Evolutionary conservation across 2,888 invertebrate genomes (phyloP).

Genomic region (Cheilosia impressa): DNA sequence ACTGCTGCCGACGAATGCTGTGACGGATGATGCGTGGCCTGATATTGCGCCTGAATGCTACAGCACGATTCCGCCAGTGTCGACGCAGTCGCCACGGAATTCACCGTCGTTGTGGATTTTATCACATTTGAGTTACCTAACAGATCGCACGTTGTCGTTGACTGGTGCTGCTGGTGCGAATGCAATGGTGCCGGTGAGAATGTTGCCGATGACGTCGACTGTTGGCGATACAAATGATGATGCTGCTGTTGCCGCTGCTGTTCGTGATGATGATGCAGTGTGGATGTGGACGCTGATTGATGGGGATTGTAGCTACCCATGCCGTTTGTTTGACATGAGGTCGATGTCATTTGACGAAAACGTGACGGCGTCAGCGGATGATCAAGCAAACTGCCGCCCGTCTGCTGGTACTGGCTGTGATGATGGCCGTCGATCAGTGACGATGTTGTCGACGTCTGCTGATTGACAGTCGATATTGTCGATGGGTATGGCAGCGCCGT

Average conservation of each 20-base stretch:
- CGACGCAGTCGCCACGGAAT: constrained; percentile 82
- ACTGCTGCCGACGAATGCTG: constrained; percentile 77
- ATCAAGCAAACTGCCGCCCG: constrained; percentile 82
- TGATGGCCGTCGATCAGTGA: constrained; percentile 82
- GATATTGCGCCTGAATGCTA: constrained; percentile 78
- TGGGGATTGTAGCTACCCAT: constrained; percentile 75
- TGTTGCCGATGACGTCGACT: constrained; percentile 82
- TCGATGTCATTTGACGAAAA: constrained; percentile 82
- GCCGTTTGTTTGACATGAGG: constrained; percentile 82
- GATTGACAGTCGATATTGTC: constrained; percentile 81
- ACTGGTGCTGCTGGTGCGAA: constrained; percentile 83
- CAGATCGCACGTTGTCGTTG: constrained; percentile 83
- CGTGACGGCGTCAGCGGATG: constrained; percentile 83
- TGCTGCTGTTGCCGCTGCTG: constrained; percentile 76
- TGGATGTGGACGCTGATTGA: constrained; percentile 79
- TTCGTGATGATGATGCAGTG: constrained; percentile 77
- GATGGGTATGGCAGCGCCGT: constrained; percentile 81
- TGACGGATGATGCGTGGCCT: constrained; percentile 80
- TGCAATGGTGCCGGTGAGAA: constrained; percentile 83
- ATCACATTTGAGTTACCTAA: constrained; percentile 82
- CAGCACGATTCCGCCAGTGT: constrained; percentile 82
- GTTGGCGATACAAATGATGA: constrained; percentile 82
- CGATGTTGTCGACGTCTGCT: constrained; percentile 82
- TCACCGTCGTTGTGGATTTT: constrained; percentile 83
- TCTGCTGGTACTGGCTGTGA: constrained; percentile 83